These are phyloP conservation scores for Dioctria linearis DNA, from an alignment of 2,888 invertebrate species.

Conservation along the genomic window DNA sequence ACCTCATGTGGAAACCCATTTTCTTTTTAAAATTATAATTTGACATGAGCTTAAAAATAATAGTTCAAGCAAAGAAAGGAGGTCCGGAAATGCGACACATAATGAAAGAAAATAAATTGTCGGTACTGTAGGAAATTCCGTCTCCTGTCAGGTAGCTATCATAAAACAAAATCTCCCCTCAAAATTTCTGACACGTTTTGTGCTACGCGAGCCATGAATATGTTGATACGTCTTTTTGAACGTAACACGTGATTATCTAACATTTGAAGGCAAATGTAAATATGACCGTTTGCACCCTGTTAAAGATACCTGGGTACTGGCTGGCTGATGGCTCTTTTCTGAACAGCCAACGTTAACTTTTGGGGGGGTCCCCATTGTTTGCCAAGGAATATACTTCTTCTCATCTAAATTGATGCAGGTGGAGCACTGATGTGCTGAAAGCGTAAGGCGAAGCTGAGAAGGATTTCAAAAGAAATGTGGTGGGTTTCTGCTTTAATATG, in stretches of 20 bases:
- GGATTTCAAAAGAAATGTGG: not conserved
- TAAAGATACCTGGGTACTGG: conserved; percentile 21
- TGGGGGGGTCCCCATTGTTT: not conserved
- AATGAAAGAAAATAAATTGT: conserved; percentile 40
- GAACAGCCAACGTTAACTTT: not conserved
- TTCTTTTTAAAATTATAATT: no score
- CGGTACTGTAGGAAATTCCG: not conserved
- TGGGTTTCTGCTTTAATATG: not conserved
- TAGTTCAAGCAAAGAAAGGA: not conserved
- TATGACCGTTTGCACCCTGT: conserved; percentile 48
- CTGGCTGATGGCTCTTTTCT: not conserved
- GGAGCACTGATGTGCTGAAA: conserved; percentile 38
- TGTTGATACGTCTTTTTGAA: conserved; percentile 53
- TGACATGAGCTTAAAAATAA: no score
- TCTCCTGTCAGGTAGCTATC: conserved; percentile 57
- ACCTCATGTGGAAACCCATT: no score
- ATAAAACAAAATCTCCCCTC: conserved; percentile 57
- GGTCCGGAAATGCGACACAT: not conserved
- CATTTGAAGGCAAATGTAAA: conserved; percentile 44
- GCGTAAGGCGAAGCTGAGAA: not conserved
- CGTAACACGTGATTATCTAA: conserved; percentile 47
- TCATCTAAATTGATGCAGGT: conserved; percentile 20
- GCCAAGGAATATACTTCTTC: not conserved
- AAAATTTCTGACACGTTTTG: conserved; percentile 58
- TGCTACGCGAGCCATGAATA: conserved; percentile 56